Evolutionary conservation across 2,888 invertebrate genomes (phyloP), one percentile per base, ranked within the genome.

Genomic region (Meghimatium bilineatum): DNA sequence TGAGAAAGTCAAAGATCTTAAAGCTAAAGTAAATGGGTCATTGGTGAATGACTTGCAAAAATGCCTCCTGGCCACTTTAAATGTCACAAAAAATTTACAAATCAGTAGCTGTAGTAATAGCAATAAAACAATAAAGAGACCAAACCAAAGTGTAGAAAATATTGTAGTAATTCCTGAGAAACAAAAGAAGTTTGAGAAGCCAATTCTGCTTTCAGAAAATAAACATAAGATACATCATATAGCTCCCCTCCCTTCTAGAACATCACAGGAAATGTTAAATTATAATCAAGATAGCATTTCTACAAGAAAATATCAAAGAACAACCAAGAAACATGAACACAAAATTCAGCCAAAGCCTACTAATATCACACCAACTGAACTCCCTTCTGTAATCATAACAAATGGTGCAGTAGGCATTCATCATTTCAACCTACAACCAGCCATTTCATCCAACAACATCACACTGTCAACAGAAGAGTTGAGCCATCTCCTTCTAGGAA

Each of bases 11-110:
- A 79, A 85, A 44, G 76, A 86, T 5, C 29, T 83, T 29, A 75
- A 79, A 23, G 81, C 78, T 29, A 23, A 72, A 0, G 72, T 85
- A 12, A 79, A 83, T 29, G n/a, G 6, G 20, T 69, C 78, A 36
- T 34, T 86, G 52, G 67, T 85, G 32, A 74, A 67, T n/a, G 76
- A 85, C 69, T 66, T 86, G 6, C 36, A 66, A n/a, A 74, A 75
- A 26, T 86, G 86, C 52, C 72, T 86, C 8, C 26, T n/a, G 12
- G 32, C 84, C n/a, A 75, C 84, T 56, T 66, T 80, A 32, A 49
- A 52, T 67, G 80, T 69, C 10, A 79, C 74, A 49, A 74, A 71
- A 23, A 69, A 78, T 44, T 71, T 82, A 36, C 74, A n/a, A 29
- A 36, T n/a, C 29, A 63, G 63, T 49, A 32, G 32, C 23, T 78